Evolutionary conservation across 2,113 vertebrate genomes (phyloP).

Genomic region (Gymnobelideus leadbeateri): DNA sequence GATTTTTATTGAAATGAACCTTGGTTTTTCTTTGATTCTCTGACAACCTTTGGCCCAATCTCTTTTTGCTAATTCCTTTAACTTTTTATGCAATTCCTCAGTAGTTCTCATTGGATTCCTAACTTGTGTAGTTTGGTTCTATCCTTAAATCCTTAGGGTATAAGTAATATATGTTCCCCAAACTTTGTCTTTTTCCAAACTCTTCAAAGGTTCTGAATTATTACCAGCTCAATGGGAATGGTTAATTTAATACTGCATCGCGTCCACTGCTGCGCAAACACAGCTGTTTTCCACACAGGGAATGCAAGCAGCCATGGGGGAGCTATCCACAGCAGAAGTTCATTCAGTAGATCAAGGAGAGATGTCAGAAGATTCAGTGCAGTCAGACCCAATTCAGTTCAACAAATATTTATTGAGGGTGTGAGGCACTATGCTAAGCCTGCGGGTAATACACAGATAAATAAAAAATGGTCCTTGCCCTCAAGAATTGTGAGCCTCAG

Average conservation of each 20-base stretch:
- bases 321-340: neutral
- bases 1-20: neutral
- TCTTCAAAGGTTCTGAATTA: neutral
- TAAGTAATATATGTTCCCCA: neutral
- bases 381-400: neutral
- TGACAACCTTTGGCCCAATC: neutral
- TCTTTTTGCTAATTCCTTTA: neutral
- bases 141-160: neutral
- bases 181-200: neutral
- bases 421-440: neutral
- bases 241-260: neutral
- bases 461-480: neutral
- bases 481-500: neutral
- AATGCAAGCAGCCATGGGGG: neutral
- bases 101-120: neutral
- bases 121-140: neutral
- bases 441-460: neutral
- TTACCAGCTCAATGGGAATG: neutral
- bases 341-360: neutral
- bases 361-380: neutral
- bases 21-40: neutral
- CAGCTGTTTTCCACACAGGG: neutral
- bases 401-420: neutral
- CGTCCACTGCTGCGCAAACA: neutral
- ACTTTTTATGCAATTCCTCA: neutral